phyloP scores from a whole-genome alignment of 2,797 vertebrate genomes.

The Sandelia bainsii region DNA sequence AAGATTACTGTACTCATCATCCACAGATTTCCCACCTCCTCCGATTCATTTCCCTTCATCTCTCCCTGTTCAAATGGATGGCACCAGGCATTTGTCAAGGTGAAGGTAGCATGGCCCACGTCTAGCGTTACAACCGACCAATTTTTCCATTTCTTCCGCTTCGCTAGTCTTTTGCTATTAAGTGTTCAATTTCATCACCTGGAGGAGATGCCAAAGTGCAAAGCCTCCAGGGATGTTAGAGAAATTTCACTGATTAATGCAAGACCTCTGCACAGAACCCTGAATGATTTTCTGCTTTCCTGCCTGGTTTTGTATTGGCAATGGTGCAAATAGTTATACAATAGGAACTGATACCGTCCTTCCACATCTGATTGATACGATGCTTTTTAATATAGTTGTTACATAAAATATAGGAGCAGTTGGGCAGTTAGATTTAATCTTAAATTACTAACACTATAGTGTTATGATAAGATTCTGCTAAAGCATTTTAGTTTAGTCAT shows the following conservation, averaged over 20 bases:
- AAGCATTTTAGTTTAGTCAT: background rate
- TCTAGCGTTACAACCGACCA: constrained; percentile 66
- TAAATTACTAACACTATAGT: background rate
- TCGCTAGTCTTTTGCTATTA: constrained; percentile 70
- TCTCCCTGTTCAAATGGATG: constrained; percentile 69
- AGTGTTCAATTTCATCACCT: constrained; percentile 69
- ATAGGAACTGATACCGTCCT: background rate
- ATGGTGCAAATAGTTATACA: constrained; percentile 13
- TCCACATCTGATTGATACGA: background rate
- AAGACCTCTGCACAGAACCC: constrained; percentile 26
- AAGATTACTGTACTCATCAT: constrained; percentile 84
- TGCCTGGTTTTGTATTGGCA: constrained; percentile 25
- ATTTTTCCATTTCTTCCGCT: constrained; percentile 75
- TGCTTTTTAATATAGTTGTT: background rate
- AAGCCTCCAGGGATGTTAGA: constrained; percentile 51
- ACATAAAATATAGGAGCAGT: background rate
- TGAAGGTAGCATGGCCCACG: constrained; percentile 69
- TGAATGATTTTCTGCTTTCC: constrained; percentile 16
- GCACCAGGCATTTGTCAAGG: constrained; percentile 80
- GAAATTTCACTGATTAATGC: constrained; percentile 71
- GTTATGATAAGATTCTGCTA: background rate
- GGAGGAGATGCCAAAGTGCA: constrained; percentile 69
- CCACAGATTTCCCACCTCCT: constrained; percentile 68
- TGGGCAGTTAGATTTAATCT: background rate
- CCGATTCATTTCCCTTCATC: constrained; percentile 76